These are phyloP conservation scores for Passer montanus DNA, from an alignment of 2,113 vertebrate genomes.

Conservation along the genomic window DNA sequence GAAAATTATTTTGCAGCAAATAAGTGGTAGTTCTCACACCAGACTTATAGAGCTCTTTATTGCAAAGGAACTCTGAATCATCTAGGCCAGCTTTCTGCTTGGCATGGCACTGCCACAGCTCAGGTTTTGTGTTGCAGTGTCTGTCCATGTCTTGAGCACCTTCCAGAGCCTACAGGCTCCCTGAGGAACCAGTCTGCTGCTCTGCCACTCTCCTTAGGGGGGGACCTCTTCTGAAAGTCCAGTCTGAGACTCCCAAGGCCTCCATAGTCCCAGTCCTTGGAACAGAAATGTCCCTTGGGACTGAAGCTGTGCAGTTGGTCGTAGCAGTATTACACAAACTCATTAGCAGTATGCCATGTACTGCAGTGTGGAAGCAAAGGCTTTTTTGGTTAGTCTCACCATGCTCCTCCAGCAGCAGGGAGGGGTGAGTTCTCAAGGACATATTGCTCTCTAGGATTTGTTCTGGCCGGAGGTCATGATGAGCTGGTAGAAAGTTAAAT, in stretches of 20 bases:
- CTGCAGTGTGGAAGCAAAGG: background rate
- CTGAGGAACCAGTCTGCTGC: background rate
- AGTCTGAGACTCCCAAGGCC: background rate
- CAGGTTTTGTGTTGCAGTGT: background rate
- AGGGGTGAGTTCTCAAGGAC: background rate
- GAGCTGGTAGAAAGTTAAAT: background rate
- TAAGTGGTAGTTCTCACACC: background rate
- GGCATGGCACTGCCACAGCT: background rate
- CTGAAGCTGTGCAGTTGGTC: background rate
- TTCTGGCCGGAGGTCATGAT: background rate
- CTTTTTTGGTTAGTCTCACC: background rate
- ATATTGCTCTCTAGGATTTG: background rate
- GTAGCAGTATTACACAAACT: background rate
- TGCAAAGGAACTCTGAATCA: background rate
- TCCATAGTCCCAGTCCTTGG: background rate
- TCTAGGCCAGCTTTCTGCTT: background rate
- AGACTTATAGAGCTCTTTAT: background rate
- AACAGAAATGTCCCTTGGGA: background rate
- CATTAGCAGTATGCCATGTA: accelerated
- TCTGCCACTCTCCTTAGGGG: background rate
- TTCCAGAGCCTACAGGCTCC: background rate
- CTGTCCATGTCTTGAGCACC: accelerated
- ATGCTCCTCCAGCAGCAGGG: background rate
- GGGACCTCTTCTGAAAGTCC: background rate
- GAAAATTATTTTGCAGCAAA: background rate